Evolutionary conservation across 2,888 invertebrate species (phyloP).

Genomic region (Drosophila heteroneura): DNA sequence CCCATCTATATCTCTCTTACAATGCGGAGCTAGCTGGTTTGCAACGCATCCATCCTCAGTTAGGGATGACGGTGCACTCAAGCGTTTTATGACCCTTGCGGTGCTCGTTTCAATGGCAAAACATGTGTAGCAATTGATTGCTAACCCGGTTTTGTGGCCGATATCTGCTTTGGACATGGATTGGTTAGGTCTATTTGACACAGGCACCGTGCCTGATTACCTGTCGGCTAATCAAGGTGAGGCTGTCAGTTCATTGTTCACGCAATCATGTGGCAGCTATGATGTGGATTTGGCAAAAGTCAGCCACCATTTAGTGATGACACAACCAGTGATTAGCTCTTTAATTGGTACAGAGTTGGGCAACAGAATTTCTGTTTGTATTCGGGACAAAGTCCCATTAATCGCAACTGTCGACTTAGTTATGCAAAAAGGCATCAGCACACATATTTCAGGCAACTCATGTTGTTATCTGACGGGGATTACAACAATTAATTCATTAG

Average conservation of each 20-base stretch:
- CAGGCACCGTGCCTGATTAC: conserved; percentile 43
- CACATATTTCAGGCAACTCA: conserved; percentile 59
- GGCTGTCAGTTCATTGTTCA: not conserved
- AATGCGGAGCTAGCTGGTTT: not conserved
- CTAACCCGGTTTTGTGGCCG: conserved; percentile 35
- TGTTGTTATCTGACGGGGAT: conserved; percentile 65
- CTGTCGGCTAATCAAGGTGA: conserved; percentile 49
- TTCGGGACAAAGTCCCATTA: conserved; percentile 37
- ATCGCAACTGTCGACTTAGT: conserved; percentile 56
- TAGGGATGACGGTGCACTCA: conserved; percentile 16
- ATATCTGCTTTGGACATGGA: not conserved
- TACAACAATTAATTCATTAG: conserved; percentile 71
- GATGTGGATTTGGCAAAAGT: conserved; percentile 24
- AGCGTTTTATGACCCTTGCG: conserved; percentile 50
- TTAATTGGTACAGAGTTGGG: not conserved
- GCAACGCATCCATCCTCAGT: not conserved
- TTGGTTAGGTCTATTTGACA: conserved; percentile 5
- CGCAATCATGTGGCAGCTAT: conserved; percentile 39
- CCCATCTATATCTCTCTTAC: not conserved
- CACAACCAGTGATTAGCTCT: conserved; percentile 25
- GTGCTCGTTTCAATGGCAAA: conserved; percentile 44
- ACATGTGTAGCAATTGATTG: conserved; percentile 65
- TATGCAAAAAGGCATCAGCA: conserved; percentile 25
- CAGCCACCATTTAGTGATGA: conserved; percentile 9
- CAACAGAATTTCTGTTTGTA: conserved; percentile 4